Percentiles rank a stretch among this genome's conserved stretches.
phyloP scores from a whole-genome alignment of 2,797 vertebrate species.

The Gymnopithys bicolor region DNA sequence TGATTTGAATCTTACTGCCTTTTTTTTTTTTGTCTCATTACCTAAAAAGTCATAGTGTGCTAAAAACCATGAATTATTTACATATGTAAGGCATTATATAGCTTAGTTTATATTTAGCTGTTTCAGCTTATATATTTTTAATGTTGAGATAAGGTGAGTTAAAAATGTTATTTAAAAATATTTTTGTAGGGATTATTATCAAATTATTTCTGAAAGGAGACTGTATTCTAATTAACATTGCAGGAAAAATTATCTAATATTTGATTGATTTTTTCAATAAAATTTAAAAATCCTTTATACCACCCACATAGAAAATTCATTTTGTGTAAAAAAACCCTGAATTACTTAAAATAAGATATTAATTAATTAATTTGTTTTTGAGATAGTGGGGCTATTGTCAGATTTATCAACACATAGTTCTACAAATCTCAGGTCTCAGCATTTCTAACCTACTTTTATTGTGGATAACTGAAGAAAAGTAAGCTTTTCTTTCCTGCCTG shows the following conservation, averaged over 20 bases:
- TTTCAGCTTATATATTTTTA: neutral
- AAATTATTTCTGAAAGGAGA: neutral
- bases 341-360: neutral
- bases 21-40: neutral
- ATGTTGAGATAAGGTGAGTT: neutral
- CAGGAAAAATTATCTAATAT: neutral
- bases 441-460: neutral
- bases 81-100: neutral
- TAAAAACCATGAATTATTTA: neutral
- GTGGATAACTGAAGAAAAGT: neutral
- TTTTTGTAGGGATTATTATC: neutral
- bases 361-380: neutral
- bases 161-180: neutral
- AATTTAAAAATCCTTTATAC: neutral
- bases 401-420: neutral
- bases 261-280: neutral
- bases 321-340: neutral
- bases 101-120: fast-evolving
- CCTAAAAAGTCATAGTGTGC: neutral
- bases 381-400: neutral
- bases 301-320: neutral
- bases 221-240: neutral
- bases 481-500: neutral
- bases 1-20: neutral
- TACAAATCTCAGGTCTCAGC: neutral